Evolutionary conservation across 2,888 invertebrate species (phyloP).

Genomic region (Orthosia incerta): DNA sequence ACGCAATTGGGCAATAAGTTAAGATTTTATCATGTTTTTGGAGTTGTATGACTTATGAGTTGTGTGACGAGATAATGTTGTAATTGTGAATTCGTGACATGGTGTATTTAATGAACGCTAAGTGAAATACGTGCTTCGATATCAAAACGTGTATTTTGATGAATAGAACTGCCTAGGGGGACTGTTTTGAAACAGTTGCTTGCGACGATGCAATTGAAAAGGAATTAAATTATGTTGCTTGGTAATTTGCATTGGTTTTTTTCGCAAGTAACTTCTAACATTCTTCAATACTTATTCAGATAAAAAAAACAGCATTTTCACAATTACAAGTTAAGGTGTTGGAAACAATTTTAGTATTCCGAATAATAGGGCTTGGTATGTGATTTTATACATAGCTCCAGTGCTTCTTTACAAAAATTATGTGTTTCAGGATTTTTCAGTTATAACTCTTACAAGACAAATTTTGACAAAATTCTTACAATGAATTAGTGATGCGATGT

Average conservation of each 20-base stretch:
- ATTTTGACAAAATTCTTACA: neutral
- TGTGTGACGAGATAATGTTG: slow-evolving; percentile 38
- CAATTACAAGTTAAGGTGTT: no score
- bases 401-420: neutral
- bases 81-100: slow-evolving; percentile 42
- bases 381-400: neutral
- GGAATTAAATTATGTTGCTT: neutral
- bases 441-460: neutral
- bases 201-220: slow-evolving; percentile 7
- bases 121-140: slow-evolving; percentile 43
- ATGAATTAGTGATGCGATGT: no score
- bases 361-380: neutral
- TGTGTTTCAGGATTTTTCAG: neutral
- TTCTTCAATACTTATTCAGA: neutral
- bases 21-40: slow-evolving; percentile 53
- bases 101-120: slow-evolving; percentile 40
- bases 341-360: no score
- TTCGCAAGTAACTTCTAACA: neutral
- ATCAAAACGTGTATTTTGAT: slow-evolving; percentile 36
- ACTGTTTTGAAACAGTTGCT: slow-evolving; percentile 12
- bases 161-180: slow-evolving; percentile 12
- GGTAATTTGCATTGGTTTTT: neutral
- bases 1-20: slow-evolving; percentile 51
- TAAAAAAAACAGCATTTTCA: no score
- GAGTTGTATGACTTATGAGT: slow-evolving; percentile 33